Conservation (phyloP, 2,888 invertebrate genomes). For the Tipula unca region DNA sequence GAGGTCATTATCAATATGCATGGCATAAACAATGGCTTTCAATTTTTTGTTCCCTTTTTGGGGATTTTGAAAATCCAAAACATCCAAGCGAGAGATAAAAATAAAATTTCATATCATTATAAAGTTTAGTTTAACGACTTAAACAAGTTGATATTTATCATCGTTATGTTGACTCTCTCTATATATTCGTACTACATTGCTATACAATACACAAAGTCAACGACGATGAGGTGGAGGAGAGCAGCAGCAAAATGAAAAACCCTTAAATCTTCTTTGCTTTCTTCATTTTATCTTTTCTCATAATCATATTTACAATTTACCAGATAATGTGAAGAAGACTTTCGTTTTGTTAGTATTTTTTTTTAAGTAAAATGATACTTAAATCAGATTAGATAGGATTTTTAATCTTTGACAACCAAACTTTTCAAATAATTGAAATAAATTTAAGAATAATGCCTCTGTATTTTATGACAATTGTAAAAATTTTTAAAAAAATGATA, state of each 20-base stretch:
- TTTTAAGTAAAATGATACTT: not conserved
- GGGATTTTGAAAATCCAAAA: not conserved
- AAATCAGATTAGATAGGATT: not conserved
- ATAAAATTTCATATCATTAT: not conserved
- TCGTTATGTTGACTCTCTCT: not conserved
- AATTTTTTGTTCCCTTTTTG: not conserved
- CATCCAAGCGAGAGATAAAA: not conserved
- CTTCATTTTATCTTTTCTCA: not conserved
- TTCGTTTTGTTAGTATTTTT: not conserved
- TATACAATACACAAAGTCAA: not conserved
- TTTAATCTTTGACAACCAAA: constrained; percentile 14
- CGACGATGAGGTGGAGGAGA: not conserved
- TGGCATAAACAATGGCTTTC: not conserved
- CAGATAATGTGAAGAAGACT: not conserved
- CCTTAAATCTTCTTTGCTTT: not conserved
- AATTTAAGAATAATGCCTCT: not conserved
- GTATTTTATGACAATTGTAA: constrained; percentile 14
- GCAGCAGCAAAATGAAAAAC: not conserved
- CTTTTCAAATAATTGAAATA: not conserved
- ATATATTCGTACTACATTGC: not conserved
- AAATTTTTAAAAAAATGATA: not conserved
- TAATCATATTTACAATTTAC: constrained; percentile 8
- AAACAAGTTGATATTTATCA: not conserved
- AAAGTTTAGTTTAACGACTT: not conserved
- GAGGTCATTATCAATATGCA: not conserved